These are phyloP conservation scores for Isotomurus palustris DNA, from an alignment of 2,888 invertebrate species.

Conservation along the genomic window DNA sequence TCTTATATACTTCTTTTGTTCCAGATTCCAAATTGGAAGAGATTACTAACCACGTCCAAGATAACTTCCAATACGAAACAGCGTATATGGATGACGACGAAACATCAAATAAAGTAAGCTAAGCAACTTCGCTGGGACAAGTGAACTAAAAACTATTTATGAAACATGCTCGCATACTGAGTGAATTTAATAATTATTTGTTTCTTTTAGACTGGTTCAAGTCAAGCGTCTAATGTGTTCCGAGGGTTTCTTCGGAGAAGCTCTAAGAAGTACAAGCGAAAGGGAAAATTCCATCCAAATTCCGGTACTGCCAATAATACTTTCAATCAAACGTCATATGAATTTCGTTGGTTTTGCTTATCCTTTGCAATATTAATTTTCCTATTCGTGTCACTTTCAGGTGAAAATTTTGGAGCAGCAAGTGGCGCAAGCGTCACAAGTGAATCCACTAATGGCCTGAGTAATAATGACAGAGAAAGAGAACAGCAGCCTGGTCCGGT, in stretches of 20 bases:
- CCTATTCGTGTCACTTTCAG: not conserved
- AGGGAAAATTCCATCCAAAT: slow-evolving; percentile 20
- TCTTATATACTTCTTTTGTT: not conserved
- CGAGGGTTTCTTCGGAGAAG: slow-evolving; percentile 60
- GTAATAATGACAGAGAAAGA: too few species aligned
- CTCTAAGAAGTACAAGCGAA: slow-evolving; percentile 46
- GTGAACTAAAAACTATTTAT: not conserved
- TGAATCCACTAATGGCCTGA: too few species aligned
- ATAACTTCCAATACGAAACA: slow-evolving; percentile 34
- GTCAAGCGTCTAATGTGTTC: slow-evolving; percentile 64
- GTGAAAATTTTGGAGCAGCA: too few species aligned
- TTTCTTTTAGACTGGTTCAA: slow-evolving; percentile 65
- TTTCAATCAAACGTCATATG: slow-evolving; percentile 4
- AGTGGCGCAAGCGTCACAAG: too few species aligned
- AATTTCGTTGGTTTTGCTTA: slow-evolving; percentile 5
- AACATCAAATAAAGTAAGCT: slow-evolving; percentile 40
- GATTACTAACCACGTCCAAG: slow-evolving; percentile 41
- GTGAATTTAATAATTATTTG: slow-evolving; percentile 23
- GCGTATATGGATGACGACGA: slow-evolving; percentile 43
- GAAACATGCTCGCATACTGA: slow-evolving; percentile 5
- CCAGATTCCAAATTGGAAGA: slow-evolving; percentile 42
- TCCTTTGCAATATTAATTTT: not conserved
- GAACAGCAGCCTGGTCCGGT: too few species aligned
- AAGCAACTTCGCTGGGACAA: not conserved
- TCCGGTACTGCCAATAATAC: not conserved